Percentiles rank a stretch among this genome's conserved stretches.
phyloP scores from a whole-genome alignment of 2,888 invertebrate species.

The Coremacera marginata region DNA sequence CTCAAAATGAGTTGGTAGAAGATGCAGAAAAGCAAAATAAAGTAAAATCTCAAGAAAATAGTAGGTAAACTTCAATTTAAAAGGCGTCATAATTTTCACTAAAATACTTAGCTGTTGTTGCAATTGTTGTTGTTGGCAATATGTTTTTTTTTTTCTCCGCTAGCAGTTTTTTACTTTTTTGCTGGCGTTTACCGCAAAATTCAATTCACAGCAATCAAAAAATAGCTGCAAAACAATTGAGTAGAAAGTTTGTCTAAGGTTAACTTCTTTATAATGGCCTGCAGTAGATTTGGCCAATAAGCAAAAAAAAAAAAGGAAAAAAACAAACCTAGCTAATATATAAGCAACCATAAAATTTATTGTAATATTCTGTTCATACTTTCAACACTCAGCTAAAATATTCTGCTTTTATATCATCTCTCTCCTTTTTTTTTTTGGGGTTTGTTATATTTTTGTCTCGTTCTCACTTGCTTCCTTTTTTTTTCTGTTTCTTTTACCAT shows the following conservation, averaged over 20 bases:
- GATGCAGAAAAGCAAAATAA: not conserved
- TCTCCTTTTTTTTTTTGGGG: constrained; percentile 3
- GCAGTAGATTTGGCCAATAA: not conserved
- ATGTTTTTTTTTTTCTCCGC: constrained; percentile 1
- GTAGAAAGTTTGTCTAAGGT: not conserved
- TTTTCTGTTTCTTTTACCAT: constrained; percentile 24
- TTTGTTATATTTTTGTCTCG: not conserved
- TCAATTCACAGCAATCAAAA: constrained; percentile 31
- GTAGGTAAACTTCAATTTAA: constrained; percentile 45
- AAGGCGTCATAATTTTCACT: constrained; percentile 53
- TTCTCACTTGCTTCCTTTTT: not conserved
- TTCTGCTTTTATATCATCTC: constrained; percentile 35
- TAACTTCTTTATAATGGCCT: constrained; percentile 19
- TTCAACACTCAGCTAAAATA: not conserved
- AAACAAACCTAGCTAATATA: not conserved
- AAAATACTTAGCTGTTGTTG: constrained; percentile 35
- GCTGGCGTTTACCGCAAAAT: constrained; percentile 38
- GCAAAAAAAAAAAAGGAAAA: not conserved
- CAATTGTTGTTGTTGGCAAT: constrained; percentile 3
- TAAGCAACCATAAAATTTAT: constrained; percentile 1
- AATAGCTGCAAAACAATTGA: constrained; percentile 5
- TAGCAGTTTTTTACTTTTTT: not conserved
- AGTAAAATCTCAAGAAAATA: constrained; percentile 2
- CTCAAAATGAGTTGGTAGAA: constrained; percentile 12
- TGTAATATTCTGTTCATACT: constrained; percentile 4